phyloP scores from a whole-genome alignment of 2,113 vertebrate genomes.

The Pogonocichla stellata region DNA sequence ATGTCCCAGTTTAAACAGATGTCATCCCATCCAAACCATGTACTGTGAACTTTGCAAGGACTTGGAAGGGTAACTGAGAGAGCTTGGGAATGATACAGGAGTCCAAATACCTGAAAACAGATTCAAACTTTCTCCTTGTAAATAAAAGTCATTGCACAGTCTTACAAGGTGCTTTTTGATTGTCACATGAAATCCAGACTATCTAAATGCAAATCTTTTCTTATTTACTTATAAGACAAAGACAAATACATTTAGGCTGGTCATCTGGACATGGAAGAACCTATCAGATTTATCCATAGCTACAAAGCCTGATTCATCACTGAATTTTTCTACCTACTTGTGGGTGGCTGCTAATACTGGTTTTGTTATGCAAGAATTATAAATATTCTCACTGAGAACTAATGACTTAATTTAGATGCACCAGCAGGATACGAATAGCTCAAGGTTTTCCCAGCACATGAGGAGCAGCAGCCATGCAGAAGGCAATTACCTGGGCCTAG shows the following conservation, averaged over 20 bases:
- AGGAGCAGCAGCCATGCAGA: background rate
- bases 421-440: background rate
- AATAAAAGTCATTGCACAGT: background rate
- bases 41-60: conserved; percentile 13
- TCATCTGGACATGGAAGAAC: background rate
- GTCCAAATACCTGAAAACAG: background rate
- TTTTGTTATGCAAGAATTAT: conserved; percentile 27
- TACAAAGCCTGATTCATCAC: background rate
- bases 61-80: background rate
- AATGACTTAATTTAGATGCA: background rate
- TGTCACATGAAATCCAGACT: background rate
- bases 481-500: background rate
- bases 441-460: background rate
- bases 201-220: background rate
- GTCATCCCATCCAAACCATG: background rate
- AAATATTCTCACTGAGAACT: conserved; percentile 26
- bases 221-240: background rate
- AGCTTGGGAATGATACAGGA: background rate
- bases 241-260: background rate
- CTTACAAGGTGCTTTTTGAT: background rate
- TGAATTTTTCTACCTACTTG: background rate
- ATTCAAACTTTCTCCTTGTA: background rate
- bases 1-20: background rate
- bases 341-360: background rate
- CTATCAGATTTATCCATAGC: background rate